Evolutionary conservation across 2,113 vertebrate genomes (phyloP).

Genomic region (Excalfactoria chinensis): DNA sequence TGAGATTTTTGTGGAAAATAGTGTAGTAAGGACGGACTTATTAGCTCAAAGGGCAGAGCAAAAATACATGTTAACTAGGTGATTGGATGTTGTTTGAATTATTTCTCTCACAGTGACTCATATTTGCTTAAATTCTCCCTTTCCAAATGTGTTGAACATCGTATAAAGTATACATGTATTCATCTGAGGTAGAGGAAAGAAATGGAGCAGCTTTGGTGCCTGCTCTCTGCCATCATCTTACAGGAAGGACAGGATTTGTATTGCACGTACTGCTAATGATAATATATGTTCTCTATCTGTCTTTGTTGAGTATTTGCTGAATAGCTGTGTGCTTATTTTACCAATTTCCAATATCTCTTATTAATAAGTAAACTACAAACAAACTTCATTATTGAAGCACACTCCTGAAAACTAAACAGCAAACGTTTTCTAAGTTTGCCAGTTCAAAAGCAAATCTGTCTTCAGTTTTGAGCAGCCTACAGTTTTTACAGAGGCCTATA

Average conservation of each 20-base stretch:
- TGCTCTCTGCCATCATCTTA: not conserved
- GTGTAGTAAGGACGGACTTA: not conserved
- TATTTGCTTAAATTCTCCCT: not conserved
- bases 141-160: not conserved
- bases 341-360: not conserved
- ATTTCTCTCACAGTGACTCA: not conserved
- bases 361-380: not conserved
- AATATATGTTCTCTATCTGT: not conserved
- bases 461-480: not conserved
- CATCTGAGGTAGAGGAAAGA: not conserved
- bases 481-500: not conserved
- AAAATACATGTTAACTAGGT: not conserved
- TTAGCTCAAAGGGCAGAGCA: not conserved
- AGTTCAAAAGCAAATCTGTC: not conserved
- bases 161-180: not conserved
- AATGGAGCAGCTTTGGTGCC: no score
- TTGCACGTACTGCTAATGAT: not conserved
- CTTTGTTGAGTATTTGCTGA: not conserved
- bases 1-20: not conserved
- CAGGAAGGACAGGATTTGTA: not conserved
- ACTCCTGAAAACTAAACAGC: not conserved
- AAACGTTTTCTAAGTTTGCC: not conserved
- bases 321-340: not conserved
- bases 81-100: not conserved
- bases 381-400: not conserved